A percentile compares a stretch with the other conserved stretches of the same genome.
phyloP scores from a whole-genome alignment of 1,140 invertebrate genomes.

The Bradynema listronoti region DNA sequence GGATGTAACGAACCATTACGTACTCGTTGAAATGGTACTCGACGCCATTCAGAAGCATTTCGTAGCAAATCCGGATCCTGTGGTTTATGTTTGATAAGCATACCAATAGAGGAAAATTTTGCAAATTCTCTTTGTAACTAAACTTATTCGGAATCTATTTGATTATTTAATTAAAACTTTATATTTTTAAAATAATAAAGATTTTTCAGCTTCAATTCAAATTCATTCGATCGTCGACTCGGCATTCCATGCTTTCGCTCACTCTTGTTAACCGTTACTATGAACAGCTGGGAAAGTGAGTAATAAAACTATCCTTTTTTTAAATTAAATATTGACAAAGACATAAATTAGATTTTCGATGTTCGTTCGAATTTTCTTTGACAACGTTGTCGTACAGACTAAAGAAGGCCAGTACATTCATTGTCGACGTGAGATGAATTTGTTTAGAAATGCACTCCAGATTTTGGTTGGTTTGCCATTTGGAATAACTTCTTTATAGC shows the following conservation, averaged over 20 bases:
- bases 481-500: neutral
- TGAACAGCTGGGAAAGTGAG: constrained; percentile 35
- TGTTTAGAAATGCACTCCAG: constrained; percentile 17
- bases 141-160: too few relatives aligned
- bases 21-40: constrained; percentile 19
- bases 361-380: constrained; percentile 24
- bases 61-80: constrained; percentile 2
- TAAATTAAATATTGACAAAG: neutral
- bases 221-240: constrained; percentile 34
- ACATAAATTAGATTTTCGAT: constrained; percentile 22
- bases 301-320: constrained; percentile 3
- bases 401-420: constrained; percentile 35
- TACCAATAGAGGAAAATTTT: too few relatives aligned
- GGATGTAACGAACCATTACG: constrained; percentile 25
- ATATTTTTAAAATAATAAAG: too few relatives aligned
- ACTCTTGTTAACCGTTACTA: constrained; percentile 23
- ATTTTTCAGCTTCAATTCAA: constrained; percentile 40
- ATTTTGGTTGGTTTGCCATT: constrained; percentile 20
- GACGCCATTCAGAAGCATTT: constrained; percentile 29
- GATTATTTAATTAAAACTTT: too few relatives aligned
- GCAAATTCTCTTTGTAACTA: too few relatives aligned
- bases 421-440: constrained; percentile 31
- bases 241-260: constrained; percentile 31
- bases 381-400: constrained; percentile 23
- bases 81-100: too few relatives aligned